Conservation (phyloP, 2,888 invertebrate genomes). For the Platypus cylindrus region DNA sequence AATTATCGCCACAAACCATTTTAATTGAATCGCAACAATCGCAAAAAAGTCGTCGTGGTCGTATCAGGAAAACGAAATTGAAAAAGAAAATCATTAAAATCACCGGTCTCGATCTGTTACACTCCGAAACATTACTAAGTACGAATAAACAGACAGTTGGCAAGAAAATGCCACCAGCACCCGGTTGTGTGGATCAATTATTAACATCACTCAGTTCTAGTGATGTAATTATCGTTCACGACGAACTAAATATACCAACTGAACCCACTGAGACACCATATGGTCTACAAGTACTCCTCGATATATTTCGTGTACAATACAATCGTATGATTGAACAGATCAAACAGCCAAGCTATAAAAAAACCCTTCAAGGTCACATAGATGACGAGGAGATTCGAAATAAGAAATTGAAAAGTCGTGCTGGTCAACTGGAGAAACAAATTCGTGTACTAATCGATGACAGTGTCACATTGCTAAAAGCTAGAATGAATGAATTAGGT, state of each 20-base stretch:
- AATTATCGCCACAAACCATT: too few species aligned
- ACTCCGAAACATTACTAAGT: constrained; percentile 78
- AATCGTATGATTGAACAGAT: constrained; percentile 73
- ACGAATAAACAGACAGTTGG: constrained; percentile 63
- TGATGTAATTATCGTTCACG: constrained; percentile 58
- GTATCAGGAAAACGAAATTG: constrained; percentile 47
- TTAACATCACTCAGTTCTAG: constrained; percentile 63
- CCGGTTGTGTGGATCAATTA: constrained; percentile 85
- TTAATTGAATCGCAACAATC: constrained; percentile 27
- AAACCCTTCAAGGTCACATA: constrained; percentile 60
- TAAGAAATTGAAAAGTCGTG: constrained; percentile 66
- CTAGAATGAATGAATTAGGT: constrained; percentile 82
- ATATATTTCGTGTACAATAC: constrained; percentile 76
- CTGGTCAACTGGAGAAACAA: constrained; percentile 86
- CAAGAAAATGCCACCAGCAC: constrained; percentile 71
- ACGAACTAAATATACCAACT: constrained; percentile 71
- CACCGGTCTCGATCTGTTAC: constrained; percentile 75
- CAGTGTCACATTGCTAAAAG: constrained; percentile 77
- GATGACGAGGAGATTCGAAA: constrained; percentile 67
- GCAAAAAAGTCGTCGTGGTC: constrained; percentile 40
- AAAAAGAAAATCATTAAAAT: constrained; percentile 65
- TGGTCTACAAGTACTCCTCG: constrained; percentile 74
- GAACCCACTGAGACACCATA: constrained; percentile 70
- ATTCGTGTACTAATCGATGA: constrained; percentile 85
- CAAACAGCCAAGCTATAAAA: constrained; percentile 64